A percentile compares a stretch with the other conserved stretches of the same genome.
phyloP scores from a whole-genome alignment of 2,888 invertebrate species.

The Rhagophthalmus giganteus region DNA sequence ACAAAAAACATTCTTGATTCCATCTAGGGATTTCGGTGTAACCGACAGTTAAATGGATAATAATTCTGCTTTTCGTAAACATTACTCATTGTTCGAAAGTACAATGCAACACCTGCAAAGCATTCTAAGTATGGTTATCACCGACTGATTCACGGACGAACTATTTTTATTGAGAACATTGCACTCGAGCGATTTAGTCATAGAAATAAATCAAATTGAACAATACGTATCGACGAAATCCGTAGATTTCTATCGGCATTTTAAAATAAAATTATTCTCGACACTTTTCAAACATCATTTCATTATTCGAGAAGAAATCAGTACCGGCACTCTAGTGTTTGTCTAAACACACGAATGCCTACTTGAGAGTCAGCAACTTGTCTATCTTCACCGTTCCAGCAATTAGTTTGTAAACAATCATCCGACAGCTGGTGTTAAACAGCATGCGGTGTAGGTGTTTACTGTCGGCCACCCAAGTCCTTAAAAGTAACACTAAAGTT shows the following conservation, averaged over 20 bases:
- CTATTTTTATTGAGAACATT: neutral
- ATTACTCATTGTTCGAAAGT: neutral
- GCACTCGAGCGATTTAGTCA: neutral
- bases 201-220: neutral
- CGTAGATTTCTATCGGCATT: neutral
- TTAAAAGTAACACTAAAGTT: slow-evolving; percentile 29
- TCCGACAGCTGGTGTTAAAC: slow-evolving; percentile 26
- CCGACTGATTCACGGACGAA: neutral
- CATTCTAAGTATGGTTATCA: no score
- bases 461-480: slow-evolving; percentile 31
- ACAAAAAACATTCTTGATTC: no score
- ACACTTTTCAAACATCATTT: slow-evolving; percentile 18
- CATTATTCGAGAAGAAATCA: slow-evolving; percentile 39
- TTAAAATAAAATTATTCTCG: slow-evolving; percentile 5
- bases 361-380: slow-evolving; percentile 36
- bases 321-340: slow-evolving; percentile 41
- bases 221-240: neutral
- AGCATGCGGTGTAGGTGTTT: slow-evolving; percentile 28
- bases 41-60: no score
- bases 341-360: slow-evolving; percentile 35
- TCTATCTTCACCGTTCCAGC: slow-evolving; percentile 31
- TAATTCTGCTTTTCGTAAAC: no score
- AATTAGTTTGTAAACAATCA: slow-evolving; percentile 34
- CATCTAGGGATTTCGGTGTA: no score
- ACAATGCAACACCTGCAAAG: no score